phyloP scores from a whole-genome alignment of 2,113 vertebrate species.

The Hippocampus guttulatus region DNA sequence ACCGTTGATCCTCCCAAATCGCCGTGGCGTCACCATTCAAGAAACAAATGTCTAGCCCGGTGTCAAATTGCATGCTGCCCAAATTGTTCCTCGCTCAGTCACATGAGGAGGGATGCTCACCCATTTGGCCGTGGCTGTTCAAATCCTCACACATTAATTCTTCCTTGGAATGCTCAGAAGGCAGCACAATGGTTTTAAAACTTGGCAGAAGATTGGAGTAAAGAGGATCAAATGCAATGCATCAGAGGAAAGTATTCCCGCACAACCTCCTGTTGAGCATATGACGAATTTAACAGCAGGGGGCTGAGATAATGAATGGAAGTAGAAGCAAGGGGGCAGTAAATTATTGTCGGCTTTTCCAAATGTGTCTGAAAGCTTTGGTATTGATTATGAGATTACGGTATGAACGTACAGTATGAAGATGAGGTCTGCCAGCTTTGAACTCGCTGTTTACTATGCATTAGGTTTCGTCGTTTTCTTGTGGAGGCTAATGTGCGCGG shows the following conservation, averaged over 20 bases:
- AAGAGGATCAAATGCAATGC: conserved; percentile 46
- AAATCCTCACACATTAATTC: conserved; percentile 45
- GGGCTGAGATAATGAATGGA: conserved; percentile 29
- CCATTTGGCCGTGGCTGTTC: conserved; percentile 43
- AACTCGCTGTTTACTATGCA: background rate
- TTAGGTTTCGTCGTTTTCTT: background rate
- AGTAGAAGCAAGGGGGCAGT: background rate
- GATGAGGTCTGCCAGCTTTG: background rate
- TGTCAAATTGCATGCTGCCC: conserved; percentile 26
- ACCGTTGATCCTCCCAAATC: conserved; percentile 32
- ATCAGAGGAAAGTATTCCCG: conserved; percentile 10
- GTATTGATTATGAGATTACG: background rate
- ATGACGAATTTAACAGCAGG: conserved; percentile 36
- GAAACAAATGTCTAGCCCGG: conserved; percentile 39
- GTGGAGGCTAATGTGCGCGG: background rate
- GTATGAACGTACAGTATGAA: background rate
- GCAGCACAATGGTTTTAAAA: conserved; percentile 48
- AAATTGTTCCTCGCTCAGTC: conserved; percentile 43
- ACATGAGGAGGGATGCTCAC: conserved; percentile 47
- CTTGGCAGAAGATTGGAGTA: conserved; percentile 39
- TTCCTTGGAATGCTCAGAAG: conserved; percentile 47
- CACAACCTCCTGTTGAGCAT: conserved; percentile 44
- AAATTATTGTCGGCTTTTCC: background rate
- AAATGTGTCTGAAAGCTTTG: background rate
- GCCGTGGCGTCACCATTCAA: conserved; percentile 36